Conservation (phyloP, 37 sponge, comb jelly and placozoan genomes). For the Sycon ciliatum region DNA sequence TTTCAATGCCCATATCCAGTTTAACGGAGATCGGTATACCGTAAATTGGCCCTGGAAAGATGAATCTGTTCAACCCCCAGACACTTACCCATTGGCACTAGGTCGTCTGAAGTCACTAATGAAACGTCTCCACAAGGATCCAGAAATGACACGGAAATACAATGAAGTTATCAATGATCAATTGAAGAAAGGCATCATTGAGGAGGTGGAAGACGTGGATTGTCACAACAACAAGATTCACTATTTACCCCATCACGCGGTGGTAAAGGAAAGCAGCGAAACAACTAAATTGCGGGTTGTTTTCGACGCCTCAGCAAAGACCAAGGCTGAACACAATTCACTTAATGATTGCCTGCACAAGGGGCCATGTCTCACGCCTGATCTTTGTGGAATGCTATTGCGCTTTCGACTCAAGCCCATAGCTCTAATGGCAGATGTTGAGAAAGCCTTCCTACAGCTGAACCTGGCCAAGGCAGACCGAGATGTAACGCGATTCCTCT, state of each 20-base stretch:
- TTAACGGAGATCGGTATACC: no score
- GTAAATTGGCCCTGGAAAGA: no score
- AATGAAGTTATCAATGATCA: no score
- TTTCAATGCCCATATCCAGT: no score
- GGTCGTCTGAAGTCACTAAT: no score
- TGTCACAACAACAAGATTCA: constrained; percentile 12
- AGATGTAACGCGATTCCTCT: constrained; percentile 37
- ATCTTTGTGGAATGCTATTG: constrained; percentile 29
- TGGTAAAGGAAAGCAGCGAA: constrained; percentile 34
- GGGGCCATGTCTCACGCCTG: constrained; percentile 40
- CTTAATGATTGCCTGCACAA: constrained; percentile 40
- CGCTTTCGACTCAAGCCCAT: constrained; percentile 27
- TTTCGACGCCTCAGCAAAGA: constrained; percentile 40
- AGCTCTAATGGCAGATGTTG: constrained; percentile 40
- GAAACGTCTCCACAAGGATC: no score
- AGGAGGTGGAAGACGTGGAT: no score
- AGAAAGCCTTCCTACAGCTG: constrained; percentile 45
- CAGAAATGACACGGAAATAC: no score
- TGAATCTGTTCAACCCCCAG: no score
- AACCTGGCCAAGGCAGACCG: constrained; percentile 25
- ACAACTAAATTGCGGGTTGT: constrained; percentile 40
- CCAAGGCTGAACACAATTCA: constrained; percentile 13
- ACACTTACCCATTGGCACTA: no score
- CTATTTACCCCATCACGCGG: constrained; percentile 50
- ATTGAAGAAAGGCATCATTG: no score